phyloP scores from a whole-genome alignment of 2,888 invertebrate species.

The Calliopum simillimum region DNA sequence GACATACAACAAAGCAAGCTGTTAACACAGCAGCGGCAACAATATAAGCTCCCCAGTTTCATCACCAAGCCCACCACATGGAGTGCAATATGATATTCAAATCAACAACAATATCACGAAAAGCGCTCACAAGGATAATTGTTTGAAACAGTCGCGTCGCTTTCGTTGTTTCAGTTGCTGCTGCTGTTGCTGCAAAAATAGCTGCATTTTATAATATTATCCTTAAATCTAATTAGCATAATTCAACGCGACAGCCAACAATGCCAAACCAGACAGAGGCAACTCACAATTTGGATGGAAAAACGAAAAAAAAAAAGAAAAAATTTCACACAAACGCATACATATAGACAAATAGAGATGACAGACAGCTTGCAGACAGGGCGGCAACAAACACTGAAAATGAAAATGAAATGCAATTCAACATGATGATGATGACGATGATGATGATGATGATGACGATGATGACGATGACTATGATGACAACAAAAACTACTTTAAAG shows the following conservation, averaged over 20 bases:
- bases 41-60: too few species aligned
- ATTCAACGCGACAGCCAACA: constrained; percentile 53
- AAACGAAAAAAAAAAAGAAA: not conserved
- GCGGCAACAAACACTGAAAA: not conserved
- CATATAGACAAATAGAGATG: not conserved
- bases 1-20: too few species aligned
- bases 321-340: not conserved
- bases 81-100: too few species aligned
- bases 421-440: constrained; percentile 1
- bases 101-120: too few species aligned
- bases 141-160: too few species aligned
- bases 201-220: constrained; percentile 57
- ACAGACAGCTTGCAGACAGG: too few species aligned
- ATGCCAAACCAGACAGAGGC: constrained; percentile 34
- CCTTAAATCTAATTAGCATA: constrained; percentile 61
- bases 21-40: too few species aligned
- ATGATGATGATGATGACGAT: not conserved
- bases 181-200: too few species aligned
- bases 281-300: constrained; percentile 19
- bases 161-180: too few species aligned
- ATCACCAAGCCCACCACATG: too few species aligned
- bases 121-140: too few species aligned
- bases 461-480: not conserved
- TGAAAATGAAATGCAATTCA: not conserved
- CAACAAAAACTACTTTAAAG: too few species aligned